Percentiles rank a stretch among this genome's conserved stretches.
Conservation (phyloP, 2,888 invertebrate species). For the Amphipoea oculea region DNA sequence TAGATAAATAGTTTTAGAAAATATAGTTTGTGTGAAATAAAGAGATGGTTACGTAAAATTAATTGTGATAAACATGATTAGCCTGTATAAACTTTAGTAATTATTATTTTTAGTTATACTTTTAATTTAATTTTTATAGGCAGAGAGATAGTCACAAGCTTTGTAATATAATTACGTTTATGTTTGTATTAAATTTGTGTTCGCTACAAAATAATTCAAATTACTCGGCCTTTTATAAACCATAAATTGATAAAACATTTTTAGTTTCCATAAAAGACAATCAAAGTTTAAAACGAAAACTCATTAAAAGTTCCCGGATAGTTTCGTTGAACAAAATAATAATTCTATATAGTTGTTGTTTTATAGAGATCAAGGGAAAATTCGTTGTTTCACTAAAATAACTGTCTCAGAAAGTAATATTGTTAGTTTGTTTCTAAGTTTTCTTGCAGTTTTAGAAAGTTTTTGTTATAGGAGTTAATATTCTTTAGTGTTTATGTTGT, state of each 20-base stretch:
- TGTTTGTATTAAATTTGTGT: constrained; percentile 8
- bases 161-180: background rate
- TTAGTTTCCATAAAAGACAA: constrained; percentile 20
- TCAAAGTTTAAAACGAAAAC: constrained; percentile 44
- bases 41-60: constrained; percentile 2
- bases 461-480: constrained; percentile 14
- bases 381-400: constrained; percentile 32
- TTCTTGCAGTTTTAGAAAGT: constrained; percentile 19
- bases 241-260: constrained; percentile 26
- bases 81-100: background rate
- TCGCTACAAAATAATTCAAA: background rate
- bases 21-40: background rate
- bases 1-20: constrained; percentile 17
- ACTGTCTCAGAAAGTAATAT: constrained; percentile 6
- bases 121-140: constrained; percentile 9
- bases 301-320: constrained; percentile 42
- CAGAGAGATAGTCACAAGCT: background rate
- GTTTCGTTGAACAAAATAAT: constrained; percentile 26
- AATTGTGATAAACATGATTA: constrained; percentile 14
- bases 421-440: constrained; percentile 35
- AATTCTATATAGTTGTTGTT: constrained; percentile 29
- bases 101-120: background rate
- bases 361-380: constrained; percentile 22
- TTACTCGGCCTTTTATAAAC: constrained; percentile 1
- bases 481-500: constrained; percentile 26